Conservation (phyloP, 1,140 invertebrate species). For the Nautilus pompilius region DNA sequence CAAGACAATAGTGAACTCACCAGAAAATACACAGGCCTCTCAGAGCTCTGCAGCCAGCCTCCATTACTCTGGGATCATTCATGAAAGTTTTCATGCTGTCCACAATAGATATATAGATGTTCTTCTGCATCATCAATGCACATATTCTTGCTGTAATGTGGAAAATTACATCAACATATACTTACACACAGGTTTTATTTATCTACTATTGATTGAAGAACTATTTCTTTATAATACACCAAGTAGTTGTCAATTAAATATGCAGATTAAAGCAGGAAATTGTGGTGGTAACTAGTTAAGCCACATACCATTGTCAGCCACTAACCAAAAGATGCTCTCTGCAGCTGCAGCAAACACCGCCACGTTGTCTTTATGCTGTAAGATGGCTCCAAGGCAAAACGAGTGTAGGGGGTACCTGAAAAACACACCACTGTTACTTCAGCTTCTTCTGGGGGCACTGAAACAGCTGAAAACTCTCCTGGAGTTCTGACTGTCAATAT, state of each 20-base stretch:
- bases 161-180: too few relatives aligned
- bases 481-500: too few relatives aligned
- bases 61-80: slow-evolving; percentile 9
- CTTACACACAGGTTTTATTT: too few relatives aligned
- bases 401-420: slow-evolving; percentile 36
- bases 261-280: too few relatives aligned
- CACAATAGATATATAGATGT: slow-evolving; percentile 30
- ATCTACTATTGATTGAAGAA: too few relatives aligned
- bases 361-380: slow-evolving; percentile 24
- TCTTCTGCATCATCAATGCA: slow-evolving; percentile 32
- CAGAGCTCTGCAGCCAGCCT: slow-evolving; percentile 23
- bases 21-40: slow-evolving; percentile 37
- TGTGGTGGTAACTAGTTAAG: too few relatives aligned
- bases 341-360: slow-evolving; percentile 30
- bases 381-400: slow-evolving; percentile 30
- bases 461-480: too few relatives aligned
- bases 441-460: too few relatives aligned
- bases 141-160: slow-evolving; percentile 25
- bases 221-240: too few relatives aligned
- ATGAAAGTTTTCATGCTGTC: slow-evolving; percentile 24
- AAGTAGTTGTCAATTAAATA: too few relatives aligned
- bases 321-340: slow-evolving; percentile 33
- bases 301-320: slow-evolving; percentile 37
- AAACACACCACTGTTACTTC: slow-evolving; percentile 5
- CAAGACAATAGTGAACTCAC: slow-evolving; percentile 31